These are phyloP conservation scores for Atta cephalotes DNA, from an alignment of 1,140 invertebrate species.

Conservation along the genomic window DNA sequence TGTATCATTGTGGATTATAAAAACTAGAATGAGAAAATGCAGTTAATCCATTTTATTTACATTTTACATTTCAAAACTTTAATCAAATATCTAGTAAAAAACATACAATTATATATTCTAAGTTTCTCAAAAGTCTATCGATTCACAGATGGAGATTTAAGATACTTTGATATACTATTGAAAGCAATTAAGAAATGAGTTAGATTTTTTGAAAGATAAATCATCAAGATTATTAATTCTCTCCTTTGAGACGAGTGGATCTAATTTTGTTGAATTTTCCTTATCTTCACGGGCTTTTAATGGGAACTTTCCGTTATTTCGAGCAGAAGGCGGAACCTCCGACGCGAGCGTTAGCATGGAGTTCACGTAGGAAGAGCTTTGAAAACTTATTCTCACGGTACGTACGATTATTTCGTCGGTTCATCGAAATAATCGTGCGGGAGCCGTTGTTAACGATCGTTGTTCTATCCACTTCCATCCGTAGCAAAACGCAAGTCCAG, in stretches of 20 bases:
- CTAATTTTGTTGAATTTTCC: conserved; percentile 40
- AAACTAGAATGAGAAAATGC: background rate
- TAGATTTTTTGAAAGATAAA: background rate
- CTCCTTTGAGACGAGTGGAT: conserved; percentile 17
- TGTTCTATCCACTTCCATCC: conserved; percentile 27
- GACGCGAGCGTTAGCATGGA: background rate
- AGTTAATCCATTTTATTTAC: background rate
- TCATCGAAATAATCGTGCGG: conserved; percentile 2
- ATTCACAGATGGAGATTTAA: background rate
- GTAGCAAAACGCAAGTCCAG: conserved; percentile 20
- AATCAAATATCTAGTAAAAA: background rate
- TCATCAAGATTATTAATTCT: conserved; percentile 22
- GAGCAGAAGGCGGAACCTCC: conserved; percentile 14
- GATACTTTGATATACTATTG: background rate
- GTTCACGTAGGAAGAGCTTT: conserved; percentile 37
- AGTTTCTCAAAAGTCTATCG: background rate
- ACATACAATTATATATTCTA: background rate
- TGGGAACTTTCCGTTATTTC: conserved; percentile 39
- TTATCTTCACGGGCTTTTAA: conserved; percentile 33
- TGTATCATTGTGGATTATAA: background rate
- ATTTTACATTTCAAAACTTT: conserved; percentile 1
- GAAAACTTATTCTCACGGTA: conserved; percentile 40
- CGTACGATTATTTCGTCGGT: conserved; percentile 45
- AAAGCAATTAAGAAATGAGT: background rate
- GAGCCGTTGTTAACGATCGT: conserved; percentile 30